Evolutionary conservation across 2,113 vertebrate species (phyloP), one percentile per base, ranked within the genome.

Genomic region (Gobiocypris rarus): DNA sequence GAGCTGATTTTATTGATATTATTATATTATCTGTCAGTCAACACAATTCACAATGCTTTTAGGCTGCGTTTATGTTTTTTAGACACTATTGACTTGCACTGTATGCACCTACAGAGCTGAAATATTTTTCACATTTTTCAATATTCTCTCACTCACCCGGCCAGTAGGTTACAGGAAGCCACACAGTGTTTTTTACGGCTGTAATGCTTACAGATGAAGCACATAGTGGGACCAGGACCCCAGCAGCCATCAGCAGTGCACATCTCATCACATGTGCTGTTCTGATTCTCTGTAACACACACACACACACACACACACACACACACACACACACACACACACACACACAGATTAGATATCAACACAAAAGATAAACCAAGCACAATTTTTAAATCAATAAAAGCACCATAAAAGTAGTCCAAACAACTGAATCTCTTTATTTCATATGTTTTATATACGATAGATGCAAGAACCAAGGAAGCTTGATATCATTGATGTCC

Each of bases 161-260:
- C 94, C 34, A 95, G 89, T 74, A 96, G 56, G 87, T 97, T 97
- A 91, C 98, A 99, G 84, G 93, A 94, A 74, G 94, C 92, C 78
- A 98, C 96, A 28, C 98, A 99, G 79, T 94, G 94, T 54, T 89
- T 92, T 71, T 92, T 91, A 0, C 96, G 96, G 84, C 90, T 95
- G n/a, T 92, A 95, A 81, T 95, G 91, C 9, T 74, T 91, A 87
- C 98, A 99, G 83, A 92, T 93, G 69, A 98, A 93, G 83, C 98
- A 99, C 91, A 97, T 95, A 86, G 88, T 90, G 1, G 98, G 93
- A 0, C 95, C 96, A 0, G 96, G 96, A 19, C 98, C 98, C 98
- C 98, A 99, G 91, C 98, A 99, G 67, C 97, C 96, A 0, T 96
- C 90, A 0, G 87, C 34, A 0, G 96, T 97, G 71, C 98, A 99